Evolutionary conservation across 2,797 vertebrate genomes (phyloP).

Genomic region (Sebastes nivosus): DNA sequence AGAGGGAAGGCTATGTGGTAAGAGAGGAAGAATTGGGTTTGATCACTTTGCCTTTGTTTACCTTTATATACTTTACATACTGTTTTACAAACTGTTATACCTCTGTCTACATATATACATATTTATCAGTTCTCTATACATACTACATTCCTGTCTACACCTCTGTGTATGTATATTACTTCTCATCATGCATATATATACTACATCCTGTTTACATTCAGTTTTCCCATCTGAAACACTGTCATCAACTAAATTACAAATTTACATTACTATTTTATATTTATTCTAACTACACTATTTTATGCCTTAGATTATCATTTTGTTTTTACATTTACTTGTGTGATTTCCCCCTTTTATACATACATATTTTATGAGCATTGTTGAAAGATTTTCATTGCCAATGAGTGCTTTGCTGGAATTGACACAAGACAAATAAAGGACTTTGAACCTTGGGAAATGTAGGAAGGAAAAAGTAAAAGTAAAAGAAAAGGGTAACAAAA

Average conservation of each 20-base stretch:
- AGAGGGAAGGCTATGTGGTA: not conserved
- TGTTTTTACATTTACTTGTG: not conserved
- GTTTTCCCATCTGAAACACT: not conserved
- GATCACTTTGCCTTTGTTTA: constrained; percentile 11
- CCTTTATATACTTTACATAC: not conserved
- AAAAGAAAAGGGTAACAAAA: not conserved
- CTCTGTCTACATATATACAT: not conserved
- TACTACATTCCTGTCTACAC: not conserved
- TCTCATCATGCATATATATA: not conserved
- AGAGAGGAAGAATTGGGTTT: constrained; percentile 18
- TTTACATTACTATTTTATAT: not conserved
- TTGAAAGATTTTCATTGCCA: too few relatives aligned
- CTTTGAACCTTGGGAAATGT: not conserved
- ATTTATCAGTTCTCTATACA: not conserved
- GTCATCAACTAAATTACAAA: not conserved
- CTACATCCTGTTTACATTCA: not conserved
- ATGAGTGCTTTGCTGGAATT: too few relatives aligned
- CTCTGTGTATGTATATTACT: not conserved
- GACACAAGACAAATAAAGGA: too few relatives aligned
- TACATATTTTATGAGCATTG: not conserved
- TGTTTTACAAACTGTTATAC: not conserved
- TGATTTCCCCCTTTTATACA: not conserved
- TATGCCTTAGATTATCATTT: not conserved
- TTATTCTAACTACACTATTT: not conserved
- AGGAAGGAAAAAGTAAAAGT: not conserved